Conservation (phyloP, 2,888 invertebrate species). For the Parasteatoda lunata region DNA sequence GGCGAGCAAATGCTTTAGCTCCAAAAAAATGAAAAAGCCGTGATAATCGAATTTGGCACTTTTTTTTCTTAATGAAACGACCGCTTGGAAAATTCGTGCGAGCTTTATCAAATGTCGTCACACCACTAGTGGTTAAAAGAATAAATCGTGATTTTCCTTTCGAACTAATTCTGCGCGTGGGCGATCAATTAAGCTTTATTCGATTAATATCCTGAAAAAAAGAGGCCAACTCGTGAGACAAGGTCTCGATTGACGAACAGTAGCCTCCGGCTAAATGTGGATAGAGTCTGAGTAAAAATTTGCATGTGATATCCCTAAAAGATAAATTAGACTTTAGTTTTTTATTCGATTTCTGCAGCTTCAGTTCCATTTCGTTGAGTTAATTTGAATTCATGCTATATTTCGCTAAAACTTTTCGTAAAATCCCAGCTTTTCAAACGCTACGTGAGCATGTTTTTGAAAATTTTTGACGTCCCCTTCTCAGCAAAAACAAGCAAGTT, state of each 20-base stretch:
- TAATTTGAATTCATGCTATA: too few relatives aligned
- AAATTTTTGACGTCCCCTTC: too few relatives aligned
- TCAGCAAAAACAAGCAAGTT: too few relatives aligned
- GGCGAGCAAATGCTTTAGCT: background rate
- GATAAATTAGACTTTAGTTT: too few relatives aligned
- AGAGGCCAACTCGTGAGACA: conserved; percentile 27
- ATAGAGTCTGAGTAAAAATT: too few relatives aligned
- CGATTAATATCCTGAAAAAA: conserved; percentile 46
- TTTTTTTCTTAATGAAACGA: background rate
- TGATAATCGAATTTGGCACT: conserved; percentile 3
- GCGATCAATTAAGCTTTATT: conserved; percentile 61
- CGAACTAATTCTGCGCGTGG: conserved; percentile 29
- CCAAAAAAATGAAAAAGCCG: background rate
- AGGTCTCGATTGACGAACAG: conserved; percentile 19
- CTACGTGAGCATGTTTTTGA: too few relatives aligned
- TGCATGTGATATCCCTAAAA: too few relatives aligned
- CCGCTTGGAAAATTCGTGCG: background rate
- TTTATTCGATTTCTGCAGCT: too few relatives aligned
- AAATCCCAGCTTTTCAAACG: too few relatives aligned
- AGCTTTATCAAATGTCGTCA: background rate
- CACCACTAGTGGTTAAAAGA: background rate
- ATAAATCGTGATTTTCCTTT: conserved; percentile 24
- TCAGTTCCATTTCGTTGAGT: too few relatives aligned
- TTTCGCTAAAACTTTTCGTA: too few relatives aligned
- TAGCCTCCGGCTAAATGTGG: background rate